Evolutionary conservation across 2,888 invertebrate species (phyloP), one percentile per base, ranked within the genome.

Genomic region (Rotaria socialis): DNA sequence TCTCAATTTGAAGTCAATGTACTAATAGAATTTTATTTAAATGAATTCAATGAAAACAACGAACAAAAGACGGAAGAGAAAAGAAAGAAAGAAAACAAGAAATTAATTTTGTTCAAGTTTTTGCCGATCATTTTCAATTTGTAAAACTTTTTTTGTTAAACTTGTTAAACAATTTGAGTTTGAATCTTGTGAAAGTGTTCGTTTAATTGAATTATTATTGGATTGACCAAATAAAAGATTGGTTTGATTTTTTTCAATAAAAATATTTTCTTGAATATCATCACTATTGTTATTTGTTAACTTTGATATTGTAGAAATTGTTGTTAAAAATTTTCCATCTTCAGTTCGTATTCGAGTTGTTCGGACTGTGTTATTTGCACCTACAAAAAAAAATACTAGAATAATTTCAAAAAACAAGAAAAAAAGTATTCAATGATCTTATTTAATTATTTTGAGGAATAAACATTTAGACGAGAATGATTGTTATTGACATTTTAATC

Each of bases 271-370:
- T 27, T 80, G 10, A 41, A 19, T 19, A 22, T 43, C 14, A 75
- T 47, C 24, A 22, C 14, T 2, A 47, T 47, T 47, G 22, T 80
- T 35, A 35, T 35, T 35, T 35, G 35, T 43, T 80, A 24, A 11
- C 24, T 43, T 43, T 24, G 75, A 19, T 74, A 22, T 41, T 74
- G 74, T 80, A 22, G 75, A 80, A 8, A 80, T 80, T 11, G 47
- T 80, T 80, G 75, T 80, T 47, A 80, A 24, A 47, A 80, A 80
- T 80, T 80, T 80, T 80, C 75, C 75, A 80, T 80, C 67, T 67
- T 67, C 67, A 2, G 67, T 80, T 43, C 43, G 43, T 8, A 47
- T 80, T 47, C 43, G 43, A 47, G 43, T 80, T 80, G 41, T 80
- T 47, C 22, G 19, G 1, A 47, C 47, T 22, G 43, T 43, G 47